These are phyloP conservation scores for Dendrolimus punctatus DNA, from an alignment of 1,140 invertebrate genomes.

Conservation along the genomic window DNA sequence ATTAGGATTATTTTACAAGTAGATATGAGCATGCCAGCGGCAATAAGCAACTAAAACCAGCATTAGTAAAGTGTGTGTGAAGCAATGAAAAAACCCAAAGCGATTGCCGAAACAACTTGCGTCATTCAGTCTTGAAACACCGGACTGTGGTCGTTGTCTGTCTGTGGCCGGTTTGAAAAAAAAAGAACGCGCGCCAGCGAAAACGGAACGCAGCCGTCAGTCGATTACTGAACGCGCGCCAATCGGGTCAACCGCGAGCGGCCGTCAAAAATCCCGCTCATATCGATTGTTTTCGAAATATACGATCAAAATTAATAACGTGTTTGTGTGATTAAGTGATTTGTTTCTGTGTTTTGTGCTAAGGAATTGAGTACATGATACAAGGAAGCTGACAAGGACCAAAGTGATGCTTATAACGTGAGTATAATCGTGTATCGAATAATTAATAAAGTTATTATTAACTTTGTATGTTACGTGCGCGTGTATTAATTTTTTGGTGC, in stretches of 20 bases:
- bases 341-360: slow-evolving; percentile 41
- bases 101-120: slow-evolving; percentile 59
- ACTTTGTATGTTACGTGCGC: background rate
- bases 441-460: slow-evolving; percentile 21
- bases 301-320: no score
- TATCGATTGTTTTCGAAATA: no score
- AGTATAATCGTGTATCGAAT: slow-evolving; percentile 26
- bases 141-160: slow-evolving; percentile 23
- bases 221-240: slow-evolving; percentile 33
- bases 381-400: slow-evolving; percentile 32
- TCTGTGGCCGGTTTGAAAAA: slow-evolving; percentile 22
- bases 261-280: no score
- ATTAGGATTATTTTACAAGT: no score
- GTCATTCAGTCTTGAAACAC: slow-evolving; percentile 47
- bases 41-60: background rate
- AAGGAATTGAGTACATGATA: slow-evolving; percentile 32
- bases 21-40: no score
- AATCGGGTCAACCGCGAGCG: slow-evolving; percentile 7
- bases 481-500: background rate
- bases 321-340: slow-evolving; percentile 26
- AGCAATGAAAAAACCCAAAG: slow-evolving; percentile 50
- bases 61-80: slow-evolving; percentile 19
- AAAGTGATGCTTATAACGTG: slow-evolving; percentile 61
- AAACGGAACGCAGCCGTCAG: slow-evolving; percentile 29
- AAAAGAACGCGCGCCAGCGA: slow-evolving; percentile 23